phyloP scores from a whole-genome alignment of 2,797 vertebrate species.

The Dendrocincla fuliginosa region DNA sequence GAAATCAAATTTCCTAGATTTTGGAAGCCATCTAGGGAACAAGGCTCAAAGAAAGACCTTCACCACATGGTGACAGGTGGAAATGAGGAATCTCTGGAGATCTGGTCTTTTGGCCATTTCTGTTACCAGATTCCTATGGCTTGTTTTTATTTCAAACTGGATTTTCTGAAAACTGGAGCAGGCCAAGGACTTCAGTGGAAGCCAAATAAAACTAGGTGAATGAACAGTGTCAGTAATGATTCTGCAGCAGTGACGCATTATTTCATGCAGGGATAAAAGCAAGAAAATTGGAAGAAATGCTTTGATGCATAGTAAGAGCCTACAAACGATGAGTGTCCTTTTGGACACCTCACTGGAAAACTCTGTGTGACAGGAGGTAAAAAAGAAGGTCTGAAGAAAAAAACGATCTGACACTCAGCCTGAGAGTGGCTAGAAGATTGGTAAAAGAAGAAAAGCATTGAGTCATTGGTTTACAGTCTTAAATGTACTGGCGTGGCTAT shows the following conservation, averaged over 20 bases:
- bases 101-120: not conserved
- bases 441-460: not conserved
- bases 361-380: not conserved
- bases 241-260: constrained; percentile 17
- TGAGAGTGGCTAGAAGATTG: not conserved
- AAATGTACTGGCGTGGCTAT: not conserved
- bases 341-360: not conserved
- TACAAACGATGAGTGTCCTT: not conserved
- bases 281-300: constrained; percentile 19
- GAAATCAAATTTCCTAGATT: not conserved
- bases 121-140: not conserved
- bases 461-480: not conserved
- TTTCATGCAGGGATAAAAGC: constrained; percentile 35
- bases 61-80: fast-evolving
- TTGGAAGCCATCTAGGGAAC: not conserved
- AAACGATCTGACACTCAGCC: not conserved
- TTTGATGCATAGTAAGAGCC: not conserved
- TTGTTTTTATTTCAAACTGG: not conserved
- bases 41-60: not conserved
- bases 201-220: not conserved
- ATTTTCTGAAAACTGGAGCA: not conserved
- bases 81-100: not conserved
- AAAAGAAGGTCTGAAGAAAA: not conserved
- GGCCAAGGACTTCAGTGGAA: not conserved
- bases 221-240: not conserved